Conservation (phyloP, 2,113 vertebrate genomes). For the Athene noctua region DNA sequence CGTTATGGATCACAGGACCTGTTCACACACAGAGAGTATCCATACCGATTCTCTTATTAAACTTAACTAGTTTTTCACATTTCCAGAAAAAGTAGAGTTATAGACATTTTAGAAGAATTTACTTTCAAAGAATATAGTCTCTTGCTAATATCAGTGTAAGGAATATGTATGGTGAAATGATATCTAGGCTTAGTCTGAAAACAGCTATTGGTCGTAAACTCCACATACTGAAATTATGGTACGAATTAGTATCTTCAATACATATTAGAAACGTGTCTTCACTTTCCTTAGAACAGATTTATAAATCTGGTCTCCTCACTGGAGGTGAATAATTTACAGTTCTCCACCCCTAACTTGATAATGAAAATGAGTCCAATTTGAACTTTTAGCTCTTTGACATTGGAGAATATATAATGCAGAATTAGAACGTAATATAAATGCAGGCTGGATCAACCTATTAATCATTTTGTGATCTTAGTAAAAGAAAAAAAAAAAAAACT, state of each 20-base stretch:
- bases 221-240: background rate
- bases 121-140: slow-evolving; percentile 14
- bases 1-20: background rate
- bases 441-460: slow-evolving; percentile 37
- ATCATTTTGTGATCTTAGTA: slow-evolving; percentile 32
- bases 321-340: slow-evolving; percentile 44
- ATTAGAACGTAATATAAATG: slow-evolving; percentile 38
- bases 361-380: slow-evolving; percentile 51
- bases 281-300: slow-evolving; percentile 23
- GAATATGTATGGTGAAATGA: background rate
- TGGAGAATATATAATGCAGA: slow-evolving; percentile 26
- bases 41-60: background rate
- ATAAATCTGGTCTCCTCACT: slow-evolving; percentile 21
- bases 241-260: background rate
- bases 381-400: slow-evolving; percentile 33
- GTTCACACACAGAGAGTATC: background rate
- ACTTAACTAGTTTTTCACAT: background rate
- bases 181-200: background rate
- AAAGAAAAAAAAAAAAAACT: background rate
- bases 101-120: background rate
- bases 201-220: background rate
- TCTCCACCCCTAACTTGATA: slow-evolving; percentile 35
- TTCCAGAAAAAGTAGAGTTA: slow-evolving; percentile 16
- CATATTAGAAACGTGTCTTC: background rate
- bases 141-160: slow-evolving; percentile 7